Evolutionary conservation across 2,888 invertebrate genomes (phyloP).

Genomic region (Anthrax anthrax): DNA sequence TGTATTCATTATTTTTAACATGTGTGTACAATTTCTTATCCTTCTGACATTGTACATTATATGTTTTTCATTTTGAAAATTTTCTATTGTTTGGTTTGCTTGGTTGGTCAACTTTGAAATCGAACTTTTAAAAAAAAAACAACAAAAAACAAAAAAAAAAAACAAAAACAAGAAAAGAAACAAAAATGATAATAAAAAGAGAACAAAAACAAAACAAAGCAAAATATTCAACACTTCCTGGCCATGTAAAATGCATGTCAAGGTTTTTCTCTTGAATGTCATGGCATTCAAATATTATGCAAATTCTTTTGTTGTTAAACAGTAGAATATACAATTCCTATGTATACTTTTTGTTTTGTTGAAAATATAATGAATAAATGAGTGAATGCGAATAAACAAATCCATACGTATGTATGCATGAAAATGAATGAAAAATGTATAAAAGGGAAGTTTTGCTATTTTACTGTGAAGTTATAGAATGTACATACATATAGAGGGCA

Average conservation of each 20-base stretch:
- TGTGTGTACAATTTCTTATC: neutral
- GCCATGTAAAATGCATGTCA: slow-evolving; percentile 18
- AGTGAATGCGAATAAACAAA: too few relatives aligned
- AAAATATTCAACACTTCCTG: slow-evolving; percentile 18
- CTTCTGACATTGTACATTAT: too few relatives aligned
- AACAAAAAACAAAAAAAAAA: too few relatives aligned
- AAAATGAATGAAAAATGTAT: too few relatives aligned
- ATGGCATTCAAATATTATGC: slow-evolving; percentile 6
- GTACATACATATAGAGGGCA: too few relatives aligned
- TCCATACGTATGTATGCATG: too few relatives aligned
- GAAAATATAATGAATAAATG: too few relatives aligned
- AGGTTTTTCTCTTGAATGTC: slow-evolving; percentile 14
- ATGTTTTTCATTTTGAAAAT: too few relatives aligned
- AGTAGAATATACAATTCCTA: neutral
- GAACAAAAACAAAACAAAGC: slow-evolving; percentile 15
- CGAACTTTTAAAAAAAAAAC: slow-evolving; percentile 3
- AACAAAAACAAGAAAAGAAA: too few relatives aligned
- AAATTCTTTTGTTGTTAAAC: slow-evolving; percentile 8
- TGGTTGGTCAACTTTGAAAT: neutral
- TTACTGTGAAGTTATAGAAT: too few relatives aligned
- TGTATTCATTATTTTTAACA: neutral
- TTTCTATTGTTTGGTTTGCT: slow-evolving; percentile 4
- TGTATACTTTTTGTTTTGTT: too few relatives aligned
- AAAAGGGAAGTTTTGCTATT: too few relatives aligned
- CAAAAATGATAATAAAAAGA: slow-evolving; percentile 1